phyloP scores from a whole-genome alignment of 1,140 invertebrate species.

The Zaprionus ornatus region DNA sequence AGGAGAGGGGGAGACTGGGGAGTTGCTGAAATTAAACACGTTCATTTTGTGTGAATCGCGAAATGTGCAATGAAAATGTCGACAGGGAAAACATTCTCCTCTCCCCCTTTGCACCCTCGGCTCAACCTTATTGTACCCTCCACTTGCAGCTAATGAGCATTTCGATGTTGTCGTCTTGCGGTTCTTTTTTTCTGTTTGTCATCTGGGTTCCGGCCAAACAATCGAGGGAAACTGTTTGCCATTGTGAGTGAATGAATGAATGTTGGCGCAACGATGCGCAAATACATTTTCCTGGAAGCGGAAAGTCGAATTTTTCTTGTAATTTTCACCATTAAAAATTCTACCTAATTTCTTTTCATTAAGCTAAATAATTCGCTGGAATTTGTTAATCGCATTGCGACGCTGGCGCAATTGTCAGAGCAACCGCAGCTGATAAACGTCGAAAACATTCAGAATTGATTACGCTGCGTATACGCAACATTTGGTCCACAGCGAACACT shows the following conservation, averaged over 20 bases:
- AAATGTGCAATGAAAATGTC: constrained; percentile 5
- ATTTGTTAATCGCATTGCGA: constrained; percentile 2
- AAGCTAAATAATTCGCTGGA: constrained; percentile 13
- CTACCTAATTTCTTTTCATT: constrained; percentile 26
- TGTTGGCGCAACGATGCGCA: constrained; percentile 42
- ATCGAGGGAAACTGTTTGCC: constrained; percentile 63
- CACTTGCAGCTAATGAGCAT: constrained; percentile 27
- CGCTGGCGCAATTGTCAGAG: background rate
- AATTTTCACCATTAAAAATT: constrained; percentile 6
- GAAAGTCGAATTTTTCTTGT: constrained; percentile 13
- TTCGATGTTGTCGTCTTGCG: constrained; percentile 5
- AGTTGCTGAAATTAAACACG: constrained; percentile 43
- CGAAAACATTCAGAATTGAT: constrained; percentile 64
- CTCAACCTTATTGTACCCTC: background rate
- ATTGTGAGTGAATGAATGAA: constrained; percentile 43
- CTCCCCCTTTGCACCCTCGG: background rate
- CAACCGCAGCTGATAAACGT: constrained; percentile 55
- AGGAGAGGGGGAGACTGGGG: background rate
- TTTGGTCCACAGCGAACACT: constrained; percentile 38
- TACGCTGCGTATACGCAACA: constrained; percentile 73
- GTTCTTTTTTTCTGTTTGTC: background rate
- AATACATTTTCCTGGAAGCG: constrained; percentile 32
- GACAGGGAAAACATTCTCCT: background rate
- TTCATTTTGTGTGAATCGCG: constrained; percentile 22
- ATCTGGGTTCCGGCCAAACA: constrained; percentile 50